Evolutionary conservation across 1,140 invertebrate species (phyloP).

Genomic region (Leptestheria dahalacensis): DNA sequence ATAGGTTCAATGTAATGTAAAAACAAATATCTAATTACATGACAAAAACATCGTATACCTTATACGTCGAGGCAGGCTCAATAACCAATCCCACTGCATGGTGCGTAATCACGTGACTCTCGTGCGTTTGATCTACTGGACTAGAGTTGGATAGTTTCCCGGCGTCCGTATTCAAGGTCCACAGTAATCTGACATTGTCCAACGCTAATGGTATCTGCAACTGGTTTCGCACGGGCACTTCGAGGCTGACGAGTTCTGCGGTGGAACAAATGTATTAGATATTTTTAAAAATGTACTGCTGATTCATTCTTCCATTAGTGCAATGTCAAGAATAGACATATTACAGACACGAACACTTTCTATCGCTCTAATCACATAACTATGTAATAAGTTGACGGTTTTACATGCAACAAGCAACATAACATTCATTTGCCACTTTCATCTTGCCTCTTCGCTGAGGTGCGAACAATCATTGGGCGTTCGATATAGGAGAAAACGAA

Average conservation of each 20-base stretch:
- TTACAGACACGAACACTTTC: too few species aligned
- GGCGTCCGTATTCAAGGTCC: slow-evolving; percentile 45
- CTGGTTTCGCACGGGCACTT: slow-evolving; percentile 59
- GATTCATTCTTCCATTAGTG: too few species aligned
- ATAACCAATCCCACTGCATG: neutral
- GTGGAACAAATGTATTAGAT: slow-evolving; percentile 20
- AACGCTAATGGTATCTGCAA: slow-evolving; percentile 57
- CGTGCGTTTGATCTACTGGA: slow-evolving; percentile 17
- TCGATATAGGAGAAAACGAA: too few species aligned
- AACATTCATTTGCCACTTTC: too few species aligned
- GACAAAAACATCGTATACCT: neutral
- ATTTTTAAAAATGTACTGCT: neutral
- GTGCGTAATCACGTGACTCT: slow-evolving; percentile 7
- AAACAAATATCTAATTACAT: neutral
- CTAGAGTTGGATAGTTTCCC: slow-evolving; percentile 28
- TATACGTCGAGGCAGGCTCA: slow-evolving; percentile 17
- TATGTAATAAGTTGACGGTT: too few species aligned
- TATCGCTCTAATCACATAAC: too few species aligned
- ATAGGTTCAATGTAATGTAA: neutral
- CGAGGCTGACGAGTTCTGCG: slow-evolving; percentile 64
- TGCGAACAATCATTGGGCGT: too few species aligned
- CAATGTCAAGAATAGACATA: too few species aligned
- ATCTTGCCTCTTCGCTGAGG: too few species aligned
- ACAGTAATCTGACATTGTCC: slow-evolving; percentile 58
- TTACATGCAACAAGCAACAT: too few species aligned